Percentiles rank a stretch among this genome's conserved stretches.
phyloP scores from a whole-genome alignment of 2,888 invertebrate genomes.

The Chaetoderma sp. region DNA sequence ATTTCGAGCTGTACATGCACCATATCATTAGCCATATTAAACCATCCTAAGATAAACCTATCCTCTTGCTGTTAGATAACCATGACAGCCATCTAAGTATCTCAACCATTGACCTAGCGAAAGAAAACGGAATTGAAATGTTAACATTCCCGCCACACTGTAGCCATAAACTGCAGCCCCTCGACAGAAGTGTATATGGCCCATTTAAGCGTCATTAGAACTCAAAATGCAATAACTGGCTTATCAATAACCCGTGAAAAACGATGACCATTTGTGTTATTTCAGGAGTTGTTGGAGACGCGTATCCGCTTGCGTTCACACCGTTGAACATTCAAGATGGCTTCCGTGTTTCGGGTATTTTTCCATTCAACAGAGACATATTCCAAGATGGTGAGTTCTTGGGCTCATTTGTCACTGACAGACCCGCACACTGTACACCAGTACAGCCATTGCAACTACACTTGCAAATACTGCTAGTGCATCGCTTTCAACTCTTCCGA shows the following conservation, averaged over 20 bases:
- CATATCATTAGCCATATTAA: slow-evolving; percentile 13
- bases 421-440: no score
- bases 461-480: no score
- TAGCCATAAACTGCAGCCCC: slow-evolving; percentile 16
- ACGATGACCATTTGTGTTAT: slow-evolving; percentile 55
- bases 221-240: slow-evolving; percentile 60
- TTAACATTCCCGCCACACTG: slow-evolving; percentile 7
- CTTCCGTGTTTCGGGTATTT: slow-evolving; percentile 14
- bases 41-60: slow-evolving; percentile 13
- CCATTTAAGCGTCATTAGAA: slow-evolving; percentile 54
- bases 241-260: slow-evolving; percentile 52
- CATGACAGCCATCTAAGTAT: slow-evolving; percentile 22
- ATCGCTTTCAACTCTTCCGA: no score
- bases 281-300: no score
- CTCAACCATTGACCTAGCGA: slow-evolving; percentile 13
- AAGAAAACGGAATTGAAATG: slow-evolving; percentile 15
- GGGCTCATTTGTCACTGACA: slow-evolving; percentile 10
- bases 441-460: no score
- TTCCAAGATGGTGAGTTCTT: slow-evolving; percentile 14
- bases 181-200: slow-evolving; percentile 47
- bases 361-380: slow-evolving; percentile 18
- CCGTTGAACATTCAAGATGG: slow-evolving; percentile 19
- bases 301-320: no score
- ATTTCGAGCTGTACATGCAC: slow-evolving; percentile 12
- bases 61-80: slow-evolving; percentile 18